Base-by-base conservation (phyloP, 92 coral and sea anemone genomes). In the Paragorgia papillata region DNA sequence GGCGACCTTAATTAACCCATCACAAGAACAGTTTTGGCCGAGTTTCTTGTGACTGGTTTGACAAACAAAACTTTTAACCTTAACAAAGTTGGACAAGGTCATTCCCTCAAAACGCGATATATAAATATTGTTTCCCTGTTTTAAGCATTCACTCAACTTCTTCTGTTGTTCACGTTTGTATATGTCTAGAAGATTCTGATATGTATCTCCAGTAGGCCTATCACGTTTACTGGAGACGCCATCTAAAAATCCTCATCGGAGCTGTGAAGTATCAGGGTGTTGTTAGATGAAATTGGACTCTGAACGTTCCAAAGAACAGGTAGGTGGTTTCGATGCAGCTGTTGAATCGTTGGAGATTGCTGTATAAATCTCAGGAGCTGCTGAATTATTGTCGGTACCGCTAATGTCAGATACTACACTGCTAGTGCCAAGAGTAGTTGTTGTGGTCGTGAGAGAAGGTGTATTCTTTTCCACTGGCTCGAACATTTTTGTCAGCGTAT, bases 1-100 rank as follows among this genome's bases (percentile, higher is more conserved):
- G 33, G 87, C 87, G 53, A 77, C 84, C 74, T 66, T 83, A 57
- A 83, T 24, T 79, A 76, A 26, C 40, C 83, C 87, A 46, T 28
- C 49, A 27, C 57, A 71, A 29, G 59, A 75, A 34, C 88, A 85
- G 18, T 43, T 53, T 33, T 19, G 43, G 39, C 88, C 78, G 17
- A 60, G 57, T 33, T 19, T 40, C 20, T 62, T 34, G 33, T 65
- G 73, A 37, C 49, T 25, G 51, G 46, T 65, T 51, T 65, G 18
- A 65, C 49, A 46, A 31, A 74, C 79, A 55, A 35, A 55, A 57
- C 67, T 41, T 25, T 61, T 68, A 39, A 85, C 75, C 34, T 62
- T 53, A 43, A 79, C 64, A 59, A 70, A 85, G 44, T 73, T 85
- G 5, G 62, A 31, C 40, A 85, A 61, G 30, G 48, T 65, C 76